Conservation (phyloP, 2,113 vertebrate species). For the Rhodinocichla rosea region DNA sequence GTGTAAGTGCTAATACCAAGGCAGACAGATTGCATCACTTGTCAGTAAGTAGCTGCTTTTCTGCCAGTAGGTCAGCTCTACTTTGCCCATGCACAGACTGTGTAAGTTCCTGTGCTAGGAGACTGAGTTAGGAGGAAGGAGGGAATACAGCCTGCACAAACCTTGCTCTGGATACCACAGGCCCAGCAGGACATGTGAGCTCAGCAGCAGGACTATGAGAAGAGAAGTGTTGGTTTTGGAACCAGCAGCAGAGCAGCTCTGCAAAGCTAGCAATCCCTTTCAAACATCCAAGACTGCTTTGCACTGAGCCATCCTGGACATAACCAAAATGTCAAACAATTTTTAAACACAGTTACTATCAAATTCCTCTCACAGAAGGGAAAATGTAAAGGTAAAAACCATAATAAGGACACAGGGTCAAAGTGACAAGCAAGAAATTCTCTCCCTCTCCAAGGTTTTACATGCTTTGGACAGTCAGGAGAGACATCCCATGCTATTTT, state of each 20-base stretch:
- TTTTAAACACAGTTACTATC: neutral
- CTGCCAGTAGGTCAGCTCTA: neutral
- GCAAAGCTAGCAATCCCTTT: neutral
- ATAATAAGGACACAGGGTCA: neutral
- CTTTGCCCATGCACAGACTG: neutral
- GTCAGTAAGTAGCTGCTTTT: neutral
- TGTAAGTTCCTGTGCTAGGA: neutral
- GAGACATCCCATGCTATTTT: neutral
- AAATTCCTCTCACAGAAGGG: neutral
- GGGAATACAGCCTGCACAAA: neutral
- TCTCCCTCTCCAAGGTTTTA: neutral
- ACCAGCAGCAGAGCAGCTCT: neutral
- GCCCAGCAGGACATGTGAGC: accelerated
- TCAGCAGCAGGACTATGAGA: neutral
- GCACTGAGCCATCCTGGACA: neutral
- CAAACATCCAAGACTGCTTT: neutral
- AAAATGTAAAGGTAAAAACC: neutral
- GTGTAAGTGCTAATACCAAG: neutral
- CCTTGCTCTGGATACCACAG: too few relatives aligned
- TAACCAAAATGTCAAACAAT: neutral
- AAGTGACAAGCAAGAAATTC: neutral
- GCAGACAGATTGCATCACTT: neutral
- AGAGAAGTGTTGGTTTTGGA: neutral
- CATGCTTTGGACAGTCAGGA: neutral
- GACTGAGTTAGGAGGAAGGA: neutral